Evolutionary conservation across 2,797 vertebrate genomes (phyloP).

Genomic region (Pipistrellus pipistrellus): DNA sequence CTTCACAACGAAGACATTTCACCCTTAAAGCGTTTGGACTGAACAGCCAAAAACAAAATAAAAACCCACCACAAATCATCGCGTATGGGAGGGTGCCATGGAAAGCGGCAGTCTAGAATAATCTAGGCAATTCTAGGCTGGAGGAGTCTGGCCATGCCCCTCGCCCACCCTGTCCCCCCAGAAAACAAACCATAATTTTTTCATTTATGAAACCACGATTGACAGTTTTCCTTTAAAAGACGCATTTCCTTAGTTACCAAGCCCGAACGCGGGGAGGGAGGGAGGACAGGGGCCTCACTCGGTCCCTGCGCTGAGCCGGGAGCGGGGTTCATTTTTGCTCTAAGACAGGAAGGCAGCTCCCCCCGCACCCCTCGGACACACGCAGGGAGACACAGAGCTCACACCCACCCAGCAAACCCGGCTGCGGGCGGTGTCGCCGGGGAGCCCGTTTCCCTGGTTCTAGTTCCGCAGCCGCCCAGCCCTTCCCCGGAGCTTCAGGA

Average conservation of each 20-base stretch:
- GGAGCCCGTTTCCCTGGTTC: background rate
- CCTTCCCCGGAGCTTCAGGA: background rate
- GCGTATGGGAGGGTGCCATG: fast-evolving
- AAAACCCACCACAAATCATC: background rate
- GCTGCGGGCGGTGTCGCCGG: fast-evolving
- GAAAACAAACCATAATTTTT: conserved; percentile 27
- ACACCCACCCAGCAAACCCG: background rate
- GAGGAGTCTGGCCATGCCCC: background rate
- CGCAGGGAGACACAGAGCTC: background rate
- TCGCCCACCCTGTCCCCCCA: background rate
- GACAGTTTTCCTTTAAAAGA: conserved; percentile 20
- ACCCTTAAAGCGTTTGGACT: background rate
- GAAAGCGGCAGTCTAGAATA: background rate
- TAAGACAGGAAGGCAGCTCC: background rate
- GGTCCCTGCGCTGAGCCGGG: background rate
- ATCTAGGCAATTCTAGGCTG: background rate
- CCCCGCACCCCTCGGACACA: background rate
- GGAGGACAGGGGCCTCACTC: background rate
- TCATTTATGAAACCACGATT: conserved; percentile 17
- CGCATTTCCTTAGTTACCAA: background rate
- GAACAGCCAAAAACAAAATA: background rate
- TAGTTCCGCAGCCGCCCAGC: background rate
- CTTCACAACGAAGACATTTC: background rate
- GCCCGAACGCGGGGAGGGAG: background rate
- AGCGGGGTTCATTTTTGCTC: background rate